Evolutionary conservation across 2,113 vertebrate species (phyloP), one percentile per base, ranked within the genome.

Genomic region (human (Homo sapiens)): DNA sequence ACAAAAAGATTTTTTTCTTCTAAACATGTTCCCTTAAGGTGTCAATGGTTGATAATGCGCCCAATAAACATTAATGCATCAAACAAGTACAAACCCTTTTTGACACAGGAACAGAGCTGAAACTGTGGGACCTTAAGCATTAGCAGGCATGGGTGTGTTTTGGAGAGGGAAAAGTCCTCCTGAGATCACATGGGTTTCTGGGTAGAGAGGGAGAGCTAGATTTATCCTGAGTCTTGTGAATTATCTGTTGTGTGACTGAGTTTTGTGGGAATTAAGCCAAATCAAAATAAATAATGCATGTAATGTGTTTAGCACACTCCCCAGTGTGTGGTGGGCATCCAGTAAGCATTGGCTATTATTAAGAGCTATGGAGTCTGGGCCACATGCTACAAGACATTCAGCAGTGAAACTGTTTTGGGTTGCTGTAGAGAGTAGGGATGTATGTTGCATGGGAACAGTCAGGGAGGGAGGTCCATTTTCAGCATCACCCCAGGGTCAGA

Each of bases 181-280:
- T 73, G 4, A 16, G 38, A 17, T 72, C 78, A 72, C n/a, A 22
- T 5, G 48, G 30, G 12, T 64, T 64, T 64, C 61, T 32, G 27
- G 61, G 61, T 30, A 64, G 61, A 64, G 73, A 90, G 11, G 30
- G n/a, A 90, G n/a, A 50, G 64, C 35, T 61, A 45, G 32, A 93
- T 93, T 94, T 40, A 55, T 2, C 11, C 40, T 32, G 10, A 45
- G 82, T 30, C 59, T 85, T 43, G 30, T 93, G 59, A 93, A 66
- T 96, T 85, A 89, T 61, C 30, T 57, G 32, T 32, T 86, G 57
- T 79, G 22, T 97, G 86, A 91, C 35, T 81, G 66, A 57, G 45
- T 20, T 89, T 95, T 92, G 68, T 94, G 30, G 61, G 40, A 43
- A 95, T 95, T 89, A 92, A 89, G 76, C 45, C 43, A 76, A 98